Evolutionary conservation across 92 coral and sea anemone species (phyloP).

Genomic region (Porites lobata): DNA sequence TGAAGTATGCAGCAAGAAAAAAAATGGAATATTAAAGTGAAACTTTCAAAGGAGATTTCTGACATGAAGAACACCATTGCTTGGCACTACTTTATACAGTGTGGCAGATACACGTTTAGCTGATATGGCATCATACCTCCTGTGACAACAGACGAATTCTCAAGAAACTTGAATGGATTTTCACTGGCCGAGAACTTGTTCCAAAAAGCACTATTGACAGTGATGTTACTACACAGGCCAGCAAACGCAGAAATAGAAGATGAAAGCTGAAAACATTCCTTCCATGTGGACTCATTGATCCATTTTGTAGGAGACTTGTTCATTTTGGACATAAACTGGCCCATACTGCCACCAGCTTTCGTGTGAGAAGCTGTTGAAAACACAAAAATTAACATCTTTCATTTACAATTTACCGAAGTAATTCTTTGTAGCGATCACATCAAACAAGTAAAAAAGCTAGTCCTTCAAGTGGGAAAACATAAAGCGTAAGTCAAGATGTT

Average conservation of each 20-base stretch:
- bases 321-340: conserved; percentile 80
- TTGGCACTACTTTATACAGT: not conserved
- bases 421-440: too few relatives aligned
- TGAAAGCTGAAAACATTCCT: conserved; percentile 91
- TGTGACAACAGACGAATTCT: not conserved
- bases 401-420: not conserved
- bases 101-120: not conserved
- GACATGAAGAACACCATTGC: not conserved
- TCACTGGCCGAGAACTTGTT: conserved; percentile 72
- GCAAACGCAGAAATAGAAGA: conserved; percentile 76
- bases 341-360: conserved; percentile 82
- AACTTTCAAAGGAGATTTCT: not conserved
- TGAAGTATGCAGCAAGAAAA: too few relatives aligned
- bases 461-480: too few relatives aligned
- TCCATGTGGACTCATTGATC: conserved; percentile 93
- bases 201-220: conserved; percentile 87
- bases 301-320: conserved; percentile 91
- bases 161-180: conserved; percentile 78
- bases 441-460: too few relatives aligned
- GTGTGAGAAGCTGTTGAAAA: conserved; percentile 53
- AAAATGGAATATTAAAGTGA: too few relatives aligned
- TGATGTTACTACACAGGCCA: conserved; percentile 90
- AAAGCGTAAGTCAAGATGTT: too few relatives aligned
- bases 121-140: conserved; percentile 6
- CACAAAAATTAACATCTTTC: not conserved